phyloP scores from a whole-genome alignment of 2,888 invertebrate species.

The Camponotus fellah region DNA sequence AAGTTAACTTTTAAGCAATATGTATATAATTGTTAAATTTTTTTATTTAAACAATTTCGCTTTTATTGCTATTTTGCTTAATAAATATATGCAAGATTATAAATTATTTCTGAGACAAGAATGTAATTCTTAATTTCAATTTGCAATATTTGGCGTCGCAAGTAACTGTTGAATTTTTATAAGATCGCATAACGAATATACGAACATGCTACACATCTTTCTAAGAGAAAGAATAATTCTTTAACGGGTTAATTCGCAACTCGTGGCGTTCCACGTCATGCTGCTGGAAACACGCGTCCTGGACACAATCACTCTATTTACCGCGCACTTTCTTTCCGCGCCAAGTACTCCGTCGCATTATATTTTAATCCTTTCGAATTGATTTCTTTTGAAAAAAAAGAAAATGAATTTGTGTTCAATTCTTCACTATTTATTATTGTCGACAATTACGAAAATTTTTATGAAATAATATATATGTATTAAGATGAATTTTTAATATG shows the following conservation, averaged over 20 bases:
- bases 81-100: background rate
- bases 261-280: conserved; percentile 50
- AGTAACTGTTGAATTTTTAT: background rate
- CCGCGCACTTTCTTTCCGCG: conserved; percentile 48
- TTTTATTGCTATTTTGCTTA: background rate
- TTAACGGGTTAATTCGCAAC: conserved; percentile 59
- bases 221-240: background rate
- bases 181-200: background rate
- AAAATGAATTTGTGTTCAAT: background rate
- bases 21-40: background rate
- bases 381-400: background rate
- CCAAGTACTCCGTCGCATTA: conserved; percentile 34
- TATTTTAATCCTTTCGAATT: conserved; percentile 26
- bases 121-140: background rate
- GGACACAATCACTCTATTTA: conserved; percentile 45
- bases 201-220: background rate
- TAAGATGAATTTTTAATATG: background rate
- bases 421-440: background rate
- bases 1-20: background rate
- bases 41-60: background rate
- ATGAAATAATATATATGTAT: background rate
- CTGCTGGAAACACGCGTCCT: conserved; percentile 25
- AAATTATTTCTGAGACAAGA: background rate
- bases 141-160: background rate
- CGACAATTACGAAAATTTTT: background rate